phyloP scores from a whole-genome alignment of 2,797 vertebrate species.

The Melanotaenia maccullochi region DNA sequence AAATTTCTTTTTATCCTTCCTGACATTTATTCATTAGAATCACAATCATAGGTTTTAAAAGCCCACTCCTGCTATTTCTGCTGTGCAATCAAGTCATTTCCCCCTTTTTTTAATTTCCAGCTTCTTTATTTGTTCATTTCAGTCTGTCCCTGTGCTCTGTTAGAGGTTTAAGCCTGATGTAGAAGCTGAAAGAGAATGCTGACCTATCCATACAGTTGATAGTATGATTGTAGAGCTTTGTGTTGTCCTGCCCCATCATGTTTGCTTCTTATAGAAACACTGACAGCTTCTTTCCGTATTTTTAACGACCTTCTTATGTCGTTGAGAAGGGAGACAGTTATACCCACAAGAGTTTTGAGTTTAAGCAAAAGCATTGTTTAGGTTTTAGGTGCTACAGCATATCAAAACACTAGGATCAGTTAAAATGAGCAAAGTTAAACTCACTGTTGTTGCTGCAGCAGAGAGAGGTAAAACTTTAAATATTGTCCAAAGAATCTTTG shows the following conservation, averaged over 20 bases:
- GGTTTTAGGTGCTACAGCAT: constrained; percentile 28
- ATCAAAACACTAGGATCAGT: constrained; percentile 18
- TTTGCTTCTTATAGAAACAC: constrained; percentile 18
- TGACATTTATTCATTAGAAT: constrained; percentile 60
- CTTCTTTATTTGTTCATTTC: constrained; percentile 38
- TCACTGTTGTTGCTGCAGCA: constrained; percentile 8
- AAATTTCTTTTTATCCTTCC: constrained; percentile 33
- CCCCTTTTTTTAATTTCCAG: constrained; percentile 51
- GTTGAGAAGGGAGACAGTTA: constrained; percentile 36
- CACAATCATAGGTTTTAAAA: constrained; percentile 59
- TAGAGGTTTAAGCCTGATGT: constrained; percentile 56
- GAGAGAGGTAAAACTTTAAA: background rate
- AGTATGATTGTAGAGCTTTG: constrained; percentile 50
- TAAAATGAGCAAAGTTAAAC: constrained; percentile 23
- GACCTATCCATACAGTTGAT: constrained; percentile 55
- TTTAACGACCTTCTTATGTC: constrained; percentile 45
- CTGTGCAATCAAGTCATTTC: constrained; percentile 55
- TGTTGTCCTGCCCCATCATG: constrained; percentile 45
- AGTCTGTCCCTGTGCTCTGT: constrained; percentile 43
- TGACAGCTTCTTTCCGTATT: constrained; percentile 2
- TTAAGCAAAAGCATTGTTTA: constrained; percentile 24
- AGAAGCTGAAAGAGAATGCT: constrained; percentile 67
- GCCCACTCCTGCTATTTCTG: constrained; percentile 53
- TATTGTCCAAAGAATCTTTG: constrained; percentile 8
- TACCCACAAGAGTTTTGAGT: constrained; percentile 19